These are phyloP conservation scores for Mobula birostris DNA, from an alignment of 2,113 vertebrate species.

Conservation along the genomic window DNA sequence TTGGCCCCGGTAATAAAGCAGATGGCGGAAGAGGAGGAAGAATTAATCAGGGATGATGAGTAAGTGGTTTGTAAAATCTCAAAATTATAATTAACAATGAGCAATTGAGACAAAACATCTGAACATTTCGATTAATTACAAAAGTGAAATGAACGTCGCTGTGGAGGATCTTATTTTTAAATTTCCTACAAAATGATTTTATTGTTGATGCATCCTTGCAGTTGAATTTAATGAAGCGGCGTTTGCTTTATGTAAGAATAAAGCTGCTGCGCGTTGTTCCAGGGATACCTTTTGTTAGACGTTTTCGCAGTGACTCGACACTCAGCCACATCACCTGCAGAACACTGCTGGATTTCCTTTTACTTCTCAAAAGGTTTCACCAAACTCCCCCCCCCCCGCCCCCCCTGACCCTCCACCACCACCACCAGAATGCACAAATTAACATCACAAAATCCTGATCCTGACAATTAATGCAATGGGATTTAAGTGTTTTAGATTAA, in stretches of 20 bases:
- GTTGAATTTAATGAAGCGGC: neutral
- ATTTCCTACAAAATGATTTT: neutral
- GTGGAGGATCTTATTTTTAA: neutral
- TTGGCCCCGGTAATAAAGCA: conserved; percentile 80
- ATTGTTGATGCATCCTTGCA: neutral
- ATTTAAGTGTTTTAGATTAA: neutral
- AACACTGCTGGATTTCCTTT: neutral
- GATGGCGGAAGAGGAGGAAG: conserved; percentile 77
- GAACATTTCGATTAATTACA: neutral
- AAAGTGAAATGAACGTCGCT: neutral
- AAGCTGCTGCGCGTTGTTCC: neutral
- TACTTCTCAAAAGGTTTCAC: neutral
- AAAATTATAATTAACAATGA: neutral
- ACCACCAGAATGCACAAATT: neutral
- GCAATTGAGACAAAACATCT: neutral
- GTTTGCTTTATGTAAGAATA: neutral
- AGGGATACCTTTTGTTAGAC: neutral
- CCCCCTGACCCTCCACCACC: neutral
- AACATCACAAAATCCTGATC: neutral
- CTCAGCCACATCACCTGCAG: neutral
- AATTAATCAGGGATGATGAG: conserved; percentile 81
- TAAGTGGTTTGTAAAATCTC: conserved; percentile 52
- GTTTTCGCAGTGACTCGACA: neutral
- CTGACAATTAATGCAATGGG: neutral
- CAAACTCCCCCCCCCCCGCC: no score